Percentiles rank a stretch among this genome's conserved stretches.
phyloP scores from a whole-genome alignment of 2,888 invertebrate genomes.

The Plutella xylostella region DNA sequence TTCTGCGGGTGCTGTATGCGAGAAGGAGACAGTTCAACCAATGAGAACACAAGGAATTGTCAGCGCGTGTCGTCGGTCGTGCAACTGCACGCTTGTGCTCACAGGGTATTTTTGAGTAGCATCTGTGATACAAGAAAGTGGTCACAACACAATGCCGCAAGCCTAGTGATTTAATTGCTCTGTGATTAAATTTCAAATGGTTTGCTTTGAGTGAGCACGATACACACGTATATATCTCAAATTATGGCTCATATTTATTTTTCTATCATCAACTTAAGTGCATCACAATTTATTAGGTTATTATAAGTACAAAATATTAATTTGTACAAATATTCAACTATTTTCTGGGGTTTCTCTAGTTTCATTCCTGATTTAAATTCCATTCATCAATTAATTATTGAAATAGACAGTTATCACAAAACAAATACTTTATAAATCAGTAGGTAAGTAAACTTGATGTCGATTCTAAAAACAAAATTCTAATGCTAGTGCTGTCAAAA shows the following conservation, averaged over 20 bases:
- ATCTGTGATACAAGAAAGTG: slow-evolving; percentile 65
- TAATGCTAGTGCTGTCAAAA: too few relatives aligned
- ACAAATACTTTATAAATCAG: too few relatives aligned
- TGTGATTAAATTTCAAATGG: slow-evolving; percentile 44
- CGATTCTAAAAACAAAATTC: too few relatives aligned
- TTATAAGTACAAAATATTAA: too few relatives aligned
- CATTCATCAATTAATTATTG: too few relatives aligned
- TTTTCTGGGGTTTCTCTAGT: too few relatives aligned
- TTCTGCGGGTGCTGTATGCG: slow-evolving; percentile 87
- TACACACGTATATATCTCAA: slow-evolving; percentile 28
- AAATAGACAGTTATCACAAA: too few relatives aligned
- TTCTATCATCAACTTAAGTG: slow-evolving; percentile 57
- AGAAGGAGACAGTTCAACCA: slow-evolving; percentile 80
- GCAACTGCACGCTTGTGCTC: slow-evolving; percentile 56
- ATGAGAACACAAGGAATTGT: slow-evolving; percentile 59
- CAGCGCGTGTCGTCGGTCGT: slow-evolving; percentile 59
- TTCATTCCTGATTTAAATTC: too few relatives aligned
- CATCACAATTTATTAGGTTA: too few relatives aligned
- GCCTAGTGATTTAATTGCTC: slow-evolving; percentile 60
- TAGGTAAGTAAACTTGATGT: too few relatives aligned
- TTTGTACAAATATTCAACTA: too few relatives aligned
- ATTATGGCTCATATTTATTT: slow-evolving; percentile 27
- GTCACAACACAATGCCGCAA: slow-evolving; percentile 61
- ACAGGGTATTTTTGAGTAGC: slow-evolving; percentile 57
- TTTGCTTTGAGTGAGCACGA: slow-evolving; percentile 49